Conservation (phyloP, 2,113 vertebrate species). For the Haemorhous mexicanus region DNA sequence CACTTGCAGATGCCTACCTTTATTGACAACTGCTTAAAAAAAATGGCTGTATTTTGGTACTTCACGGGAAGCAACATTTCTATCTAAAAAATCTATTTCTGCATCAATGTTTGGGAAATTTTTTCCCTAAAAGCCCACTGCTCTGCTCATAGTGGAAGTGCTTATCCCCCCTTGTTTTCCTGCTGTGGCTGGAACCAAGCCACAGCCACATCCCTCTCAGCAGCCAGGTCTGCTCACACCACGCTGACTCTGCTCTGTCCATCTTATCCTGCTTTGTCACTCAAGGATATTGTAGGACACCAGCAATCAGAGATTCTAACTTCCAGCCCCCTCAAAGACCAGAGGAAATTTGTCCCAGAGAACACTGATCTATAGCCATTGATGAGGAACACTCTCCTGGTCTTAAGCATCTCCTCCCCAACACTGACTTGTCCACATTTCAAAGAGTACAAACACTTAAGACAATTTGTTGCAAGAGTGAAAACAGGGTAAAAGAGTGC, state of each 20-base stretch:
- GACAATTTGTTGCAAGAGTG: neutral
- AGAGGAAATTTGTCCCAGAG: neutral
- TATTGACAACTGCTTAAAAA: neutral
- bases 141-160: neutral
- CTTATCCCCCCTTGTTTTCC: neutral
- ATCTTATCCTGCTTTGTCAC: neutral
- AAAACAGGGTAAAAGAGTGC: neutral
- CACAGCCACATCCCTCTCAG: neutral
- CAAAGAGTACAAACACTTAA: neutral
- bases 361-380: rapidly evolving
- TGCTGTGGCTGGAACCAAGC: neutral
- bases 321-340: neutral
- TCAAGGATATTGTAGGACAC: neutral
- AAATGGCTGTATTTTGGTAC: neutral
- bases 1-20: neutral
- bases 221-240: neutral
- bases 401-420: neutral
- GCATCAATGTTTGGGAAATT: neutral
- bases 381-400: neutral
- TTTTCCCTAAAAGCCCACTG: neutral
- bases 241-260: neutral
- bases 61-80: neutral
- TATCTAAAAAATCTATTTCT: neutral
- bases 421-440: neutral
- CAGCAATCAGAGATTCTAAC: neutral